These are phyloP conservation scores for Diarsia rubi DNA, from an alignment of 2,888 invertebrate species.

Conservation along the genomic window DNA sequence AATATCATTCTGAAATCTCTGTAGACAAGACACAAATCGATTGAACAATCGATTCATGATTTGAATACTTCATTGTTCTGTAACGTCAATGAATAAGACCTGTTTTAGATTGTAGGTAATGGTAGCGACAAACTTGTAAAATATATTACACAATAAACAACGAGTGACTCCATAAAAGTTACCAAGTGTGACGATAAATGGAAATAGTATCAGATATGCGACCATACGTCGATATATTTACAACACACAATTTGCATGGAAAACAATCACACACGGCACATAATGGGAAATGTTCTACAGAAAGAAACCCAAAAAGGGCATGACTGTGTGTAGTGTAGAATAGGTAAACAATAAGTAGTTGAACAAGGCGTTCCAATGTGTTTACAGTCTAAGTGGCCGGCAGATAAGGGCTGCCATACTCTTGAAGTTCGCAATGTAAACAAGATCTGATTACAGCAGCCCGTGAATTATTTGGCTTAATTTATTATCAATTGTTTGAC, in stretches of 20 bases:
- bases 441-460: constrained; percentile 87
- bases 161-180: constrained; percentile 65
- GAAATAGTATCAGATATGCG: constrained; percentile 81
- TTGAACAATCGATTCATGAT: constrained; percentile 44
- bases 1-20: constrained; percentile 39
- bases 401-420: constrained; percentile 75
- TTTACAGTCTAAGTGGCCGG: constrained; percentile 81
- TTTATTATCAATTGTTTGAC: constrained; percentile 84
- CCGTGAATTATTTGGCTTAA: constrained; percentile 82
- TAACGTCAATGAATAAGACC: constrained; percentile 58
- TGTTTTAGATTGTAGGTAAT: constrained; percentile 50
- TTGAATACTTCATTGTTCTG: constrained; percentile 59
- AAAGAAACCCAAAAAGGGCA: constrained; percentile 85
- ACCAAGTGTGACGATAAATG: constrained; percentile 79
- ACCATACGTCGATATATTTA: constrained; percentile 83
- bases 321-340: constrained; percentile 81
- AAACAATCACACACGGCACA: constrained; percentile 81
- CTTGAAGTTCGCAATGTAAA: constrained; percentile 83
- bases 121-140: constrained; percentile 60
- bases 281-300: constrained; percentile 82
- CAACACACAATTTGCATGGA: constrained; percentile 82
- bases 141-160: constrained; percentile 64
- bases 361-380: constrained; percentile 82
- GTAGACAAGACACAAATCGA: constrained; percentile 30
- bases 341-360: constrained; percentile 85